These are phyloP conservation scores for Amphipyra berbera DNA, from an alignment of 2,888 invertebrate genomes.

Conservation along the genomic window DNA sequence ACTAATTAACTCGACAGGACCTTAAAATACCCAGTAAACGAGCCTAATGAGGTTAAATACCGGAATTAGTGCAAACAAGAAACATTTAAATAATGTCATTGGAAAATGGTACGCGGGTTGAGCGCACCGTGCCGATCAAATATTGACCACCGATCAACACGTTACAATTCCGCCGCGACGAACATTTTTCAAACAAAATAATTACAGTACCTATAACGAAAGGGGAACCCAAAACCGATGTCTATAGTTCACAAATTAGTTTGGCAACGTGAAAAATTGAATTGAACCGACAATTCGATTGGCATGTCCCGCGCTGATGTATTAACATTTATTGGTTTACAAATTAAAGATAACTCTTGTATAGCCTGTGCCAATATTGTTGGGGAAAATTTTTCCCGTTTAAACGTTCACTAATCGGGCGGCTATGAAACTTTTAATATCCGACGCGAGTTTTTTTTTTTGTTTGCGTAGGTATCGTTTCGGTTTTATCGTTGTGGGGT, in stretches of 20 bases:
- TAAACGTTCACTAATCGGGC: conserved; percentile 62
- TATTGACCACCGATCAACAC: conserved; percentile 86
- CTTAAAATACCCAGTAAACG: too few relatives aligned
- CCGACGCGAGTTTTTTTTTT: conserved; percentile 37
- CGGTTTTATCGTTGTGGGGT: conserved; percentile 28
- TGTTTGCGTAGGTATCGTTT: conserved; percentile 33
- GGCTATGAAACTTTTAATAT: conserved; percentile 62
- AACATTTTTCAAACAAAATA: conserved; percentile 85
- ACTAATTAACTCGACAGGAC: too few relatives aligned
- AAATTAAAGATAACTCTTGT: conserved; percentile 85
- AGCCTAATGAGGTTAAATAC: not conserved
- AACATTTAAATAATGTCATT: conserved; percentile 74
- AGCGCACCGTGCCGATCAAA: conserved; percentile 70
- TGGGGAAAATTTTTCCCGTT: conserved; percentile 54
- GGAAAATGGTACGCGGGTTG: conserved; percentile 66
- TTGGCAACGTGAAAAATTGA: conserved; percentile 82
- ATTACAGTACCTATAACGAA: conserved; percentile 75
- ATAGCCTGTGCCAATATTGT: conserved; percentile 74
- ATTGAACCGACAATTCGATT: conserved; percentile 75
- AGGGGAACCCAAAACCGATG: conserved; percentile 74
- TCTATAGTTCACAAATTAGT: conserved; percentile 87
- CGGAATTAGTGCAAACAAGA: conserved; percentile 49
- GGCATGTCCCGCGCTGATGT: conserved; percentile 78
- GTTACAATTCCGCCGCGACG: conserved; percentile 81
- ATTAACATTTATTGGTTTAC: conserved; percentile 89